Percentiles rank a stretch among this genome's conserved stretches.
Evolutionary conservation across 2,888 invertebrate genomes (phyloP).

Genomic region (Nymphalis c-album): DNA sequence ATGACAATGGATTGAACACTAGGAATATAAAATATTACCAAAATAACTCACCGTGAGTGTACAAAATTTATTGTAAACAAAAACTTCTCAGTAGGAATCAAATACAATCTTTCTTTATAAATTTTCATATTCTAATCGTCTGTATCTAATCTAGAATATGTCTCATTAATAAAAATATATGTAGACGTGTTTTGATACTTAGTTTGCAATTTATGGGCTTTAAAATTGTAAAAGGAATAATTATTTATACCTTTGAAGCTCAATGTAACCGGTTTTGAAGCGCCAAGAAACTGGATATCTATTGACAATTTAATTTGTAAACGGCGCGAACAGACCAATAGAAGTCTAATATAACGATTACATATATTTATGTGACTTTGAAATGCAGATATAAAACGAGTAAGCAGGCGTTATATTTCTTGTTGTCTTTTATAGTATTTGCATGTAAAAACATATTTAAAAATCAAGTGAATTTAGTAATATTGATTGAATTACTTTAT

Average conservation of each 20-base stretch:
- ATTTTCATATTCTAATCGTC: no score
- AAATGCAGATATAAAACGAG: neutral
- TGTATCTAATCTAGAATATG: neutral
- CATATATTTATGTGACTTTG: constrained; percentile 5
- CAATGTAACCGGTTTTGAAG: constrained; percentile 36
- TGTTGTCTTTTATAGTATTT: neutral
- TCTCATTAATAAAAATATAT: neutral
- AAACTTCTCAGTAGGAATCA: no score
- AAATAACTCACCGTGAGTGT: no score
- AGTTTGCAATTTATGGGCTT: neutral
- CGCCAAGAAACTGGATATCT: constrained; percentile 34
- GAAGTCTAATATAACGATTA: constrained; percentile 15
- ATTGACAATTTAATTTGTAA: constrained; percentile 35
- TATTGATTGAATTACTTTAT: no score
- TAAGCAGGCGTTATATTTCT: neutral
- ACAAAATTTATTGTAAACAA: no score
- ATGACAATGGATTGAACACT: no score
- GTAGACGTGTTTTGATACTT: neutral
- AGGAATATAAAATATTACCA: no score
- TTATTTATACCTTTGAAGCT: neutral
- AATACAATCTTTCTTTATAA: no score
- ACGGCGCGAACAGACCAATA: constrained; percentile 23
- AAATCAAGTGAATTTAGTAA: no score
- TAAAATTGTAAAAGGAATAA: constrained; percentile 1
- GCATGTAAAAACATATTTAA: neutral